These are phyloP conservation scores for Lithobates sylvaticus DNA, from an alignment of 2,797 vertebrate species.

Conservation along the genomic window DNA sequence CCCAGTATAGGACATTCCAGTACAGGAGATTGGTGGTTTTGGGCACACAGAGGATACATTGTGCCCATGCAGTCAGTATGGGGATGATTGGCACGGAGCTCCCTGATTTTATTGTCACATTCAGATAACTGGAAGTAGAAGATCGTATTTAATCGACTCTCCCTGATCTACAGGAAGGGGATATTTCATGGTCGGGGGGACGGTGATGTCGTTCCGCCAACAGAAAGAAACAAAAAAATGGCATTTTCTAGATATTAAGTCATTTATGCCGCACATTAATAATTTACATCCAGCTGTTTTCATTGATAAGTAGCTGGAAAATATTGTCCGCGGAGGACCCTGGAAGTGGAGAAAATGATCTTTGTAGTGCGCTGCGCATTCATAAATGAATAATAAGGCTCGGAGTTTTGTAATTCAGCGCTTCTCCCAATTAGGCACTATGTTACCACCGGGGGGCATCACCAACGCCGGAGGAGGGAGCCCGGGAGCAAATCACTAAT, in stretches of 20 bases:
- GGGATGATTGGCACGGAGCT: too few relatives aligned
- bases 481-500: slow-evolving; percentile 42
- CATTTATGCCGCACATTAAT: slow-evolving; percentile 54
- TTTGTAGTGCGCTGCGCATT: slow-evolving; percentile 54
- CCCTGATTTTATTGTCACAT: too few relatives aligned
- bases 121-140: background rate
- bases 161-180: slow-evolving; percentile 37
- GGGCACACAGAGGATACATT: too few relatives aligned
- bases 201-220: slow-evolving; percentile 16
- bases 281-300: slow-evolving; percentile 64
- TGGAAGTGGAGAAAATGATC: slow-evolving; percentile 58
- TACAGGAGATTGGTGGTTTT: too few relatives aligned
- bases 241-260: slow-evolving; percentile 56
- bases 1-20: too few relatives aligned
- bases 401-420: slow-evolving; percentile 58
- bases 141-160: slow-evolving; percentile 12
- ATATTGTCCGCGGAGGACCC: slow-evolving; percentile 58
- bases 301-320: slow-evolving; percentile 61
- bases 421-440: slow-evolving; percentile 58
- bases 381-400: slow-evolving; percentile 61
- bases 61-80: too few relatives aligned
- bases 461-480: slow-evolving; percentile 30
- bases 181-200: slow-evolving; percentile 11
- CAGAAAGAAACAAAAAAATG: slow-evolving; percentile 23
- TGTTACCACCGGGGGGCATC: slow-evolving; percentile 59